Evolutionary conservation across 2,888 invertebrate species (phyloP).

Genomic region (Scrobipalpa atriplicella): DNA sequence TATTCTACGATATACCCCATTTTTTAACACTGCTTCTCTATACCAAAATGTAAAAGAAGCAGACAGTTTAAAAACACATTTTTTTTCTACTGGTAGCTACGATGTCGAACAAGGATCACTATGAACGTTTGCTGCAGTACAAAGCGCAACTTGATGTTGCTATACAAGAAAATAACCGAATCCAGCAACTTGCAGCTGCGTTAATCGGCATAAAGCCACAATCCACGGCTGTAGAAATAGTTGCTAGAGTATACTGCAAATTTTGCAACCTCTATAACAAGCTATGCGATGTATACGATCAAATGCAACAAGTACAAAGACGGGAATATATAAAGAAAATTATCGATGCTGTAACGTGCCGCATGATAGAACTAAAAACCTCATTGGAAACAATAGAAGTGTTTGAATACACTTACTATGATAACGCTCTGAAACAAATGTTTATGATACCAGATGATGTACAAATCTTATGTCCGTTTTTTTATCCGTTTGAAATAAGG

Average conservation of each 20-base stretch:
- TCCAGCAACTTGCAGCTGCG: constrained; percentile 60
- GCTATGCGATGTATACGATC: constrained; percentile 83
- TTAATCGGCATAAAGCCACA: constrained; percentile 71
- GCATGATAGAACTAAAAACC: constrained; percentile 83
- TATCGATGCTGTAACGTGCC: constrained; percentile 82
- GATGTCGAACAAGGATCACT: constrained; percentile 45
- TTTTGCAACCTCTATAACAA: constrained; percentile 81
- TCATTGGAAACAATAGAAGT: constrained; percentile 81
- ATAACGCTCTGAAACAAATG: constrained; percentile 86
- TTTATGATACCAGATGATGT: constrained; percentile 86
- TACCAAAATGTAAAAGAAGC: not conserved
- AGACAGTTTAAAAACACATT: not conserved
- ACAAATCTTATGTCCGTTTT: constrained; percentile 84
- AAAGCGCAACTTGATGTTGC: constrained; percentile 56
- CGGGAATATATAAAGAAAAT: constrained; percentile 79
- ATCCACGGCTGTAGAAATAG: constrained; percentile 71
- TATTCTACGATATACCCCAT: not conserved
- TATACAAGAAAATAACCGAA: constrained; percentile 57
- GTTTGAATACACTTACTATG: constrained; percentile 87
- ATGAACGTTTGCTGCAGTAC: constrained; percentile 63
- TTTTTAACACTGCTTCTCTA: not conserved
- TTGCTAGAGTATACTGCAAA: constrained; percentile 76
- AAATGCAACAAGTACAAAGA: constrained; percentile 84
- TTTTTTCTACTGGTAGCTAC: not conserved
- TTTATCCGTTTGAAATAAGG: constrained; percentile 83